Evolutionary conservation across 2,113 vertebrate genomes (phyloP).

Genomic region (Lophius piscatorius): DNA sequence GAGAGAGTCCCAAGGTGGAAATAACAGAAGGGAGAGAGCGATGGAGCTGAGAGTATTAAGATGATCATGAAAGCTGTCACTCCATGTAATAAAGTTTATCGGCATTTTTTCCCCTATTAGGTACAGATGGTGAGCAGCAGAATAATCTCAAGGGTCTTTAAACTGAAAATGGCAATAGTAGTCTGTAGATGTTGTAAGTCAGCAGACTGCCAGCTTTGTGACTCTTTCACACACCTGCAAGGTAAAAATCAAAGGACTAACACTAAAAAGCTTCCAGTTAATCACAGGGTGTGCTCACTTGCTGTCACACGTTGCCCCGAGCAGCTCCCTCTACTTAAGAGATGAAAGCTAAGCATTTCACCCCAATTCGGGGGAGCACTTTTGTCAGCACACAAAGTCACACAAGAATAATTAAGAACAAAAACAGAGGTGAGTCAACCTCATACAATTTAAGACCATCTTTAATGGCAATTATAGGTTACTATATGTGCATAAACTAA

Average conservation of each 20-base stretch:
- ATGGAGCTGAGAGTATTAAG: conserved; percentile 14
- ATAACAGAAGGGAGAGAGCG: conserved; percentile 15
- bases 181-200: neutral
- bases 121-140: neutral
- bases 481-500: conserved; percentile 5
- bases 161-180: conserved; percentile 5
- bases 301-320: conserved; percentile 43
- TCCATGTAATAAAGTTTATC: conserved; percentile 15
- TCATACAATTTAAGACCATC: conserved; percentile 18
- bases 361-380: conserved; percentile 17
- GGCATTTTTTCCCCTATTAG: no score
- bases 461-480: conserved; percentile 16
- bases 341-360: conserved; percentile 52
- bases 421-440: conserved; percentile 27
- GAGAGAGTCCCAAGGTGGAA: conserved; percentile 27
- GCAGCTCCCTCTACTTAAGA: conserved; percentile 47
- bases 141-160: conserved; percentile 2
- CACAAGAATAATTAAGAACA: conserved; percentile 20
- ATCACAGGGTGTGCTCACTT: conserved; percentile 57
- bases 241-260: conserved; percentile 58
- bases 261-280: conserved; percentile 54
- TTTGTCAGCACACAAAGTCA: conserved; percentile 30
- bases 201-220: conserved; percentile 21
- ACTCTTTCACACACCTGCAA: conserved; percentile 40
- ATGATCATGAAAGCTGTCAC: conserved; percentile 34